Percentiles rank a stretch among this genome's conserved stretches.
These are phyloP conservation scores for Lethrus apterus DNA, from an alignment of 1,140 invertebrate species.

Conservation along the genomic window DNA sequence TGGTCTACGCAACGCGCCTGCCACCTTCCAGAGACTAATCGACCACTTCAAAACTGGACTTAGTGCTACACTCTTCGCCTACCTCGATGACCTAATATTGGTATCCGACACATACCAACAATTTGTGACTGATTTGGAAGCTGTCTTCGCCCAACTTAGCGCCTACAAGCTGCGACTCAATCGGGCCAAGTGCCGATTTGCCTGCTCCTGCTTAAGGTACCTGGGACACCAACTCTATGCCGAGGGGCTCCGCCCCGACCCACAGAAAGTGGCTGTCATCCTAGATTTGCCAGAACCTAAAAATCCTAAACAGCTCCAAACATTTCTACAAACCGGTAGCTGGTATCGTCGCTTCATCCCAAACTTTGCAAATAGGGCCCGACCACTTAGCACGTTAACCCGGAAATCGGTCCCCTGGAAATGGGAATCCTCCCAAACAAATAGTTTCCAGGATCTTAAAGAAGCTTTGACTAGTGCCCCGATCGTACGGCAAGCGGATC, in stretches of 20 bases:
- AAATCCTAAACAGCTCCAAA: conserved; percentile 1
- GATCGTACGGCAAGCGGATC: conserved; percentile 13
- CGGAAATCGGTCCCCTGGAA: conserved; percentile 20
- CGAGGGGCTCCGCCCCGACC: not conserved
- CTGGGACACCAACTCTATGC: conserved; percentile 1
- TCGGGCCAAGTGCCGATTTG: conserved; percentile 1
- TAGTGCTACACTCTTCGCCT: not conserved
- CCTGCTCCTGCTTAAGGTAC: not conserved
- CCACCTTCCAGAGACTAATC: not conserved
- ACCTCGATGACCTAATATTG: not conserved
- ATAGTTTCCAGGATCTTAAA: conserved; percentile 22
- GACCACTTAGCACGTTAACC: conserved; percentile 17
- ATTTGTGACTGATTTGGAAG: not conserved
- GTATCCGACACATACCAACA: not conserved
- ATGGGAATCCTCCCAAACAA: conserved; percentile 14
- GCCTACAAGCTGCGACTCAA: not conserved
- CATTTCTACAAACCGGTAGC: conserved; percentile 6
- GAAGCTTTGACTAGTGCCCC: conserved; percentile 19
- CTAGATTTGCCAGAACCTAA: not conserved
- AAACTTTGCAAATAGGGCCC: conserved; percentile 17
- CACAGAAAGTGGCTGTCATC: conserved; percentile 3
- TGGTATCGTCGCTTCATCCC: conserved; percentile 15
- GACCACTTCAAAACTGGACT: not conserved
- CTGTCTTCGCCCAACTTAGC: not conserved
- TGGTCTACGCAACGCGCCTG: not conserved